Base-by-base conservation (phyloP, 2,888 invertebrate species). In the Phalera bucephala region DNA sequence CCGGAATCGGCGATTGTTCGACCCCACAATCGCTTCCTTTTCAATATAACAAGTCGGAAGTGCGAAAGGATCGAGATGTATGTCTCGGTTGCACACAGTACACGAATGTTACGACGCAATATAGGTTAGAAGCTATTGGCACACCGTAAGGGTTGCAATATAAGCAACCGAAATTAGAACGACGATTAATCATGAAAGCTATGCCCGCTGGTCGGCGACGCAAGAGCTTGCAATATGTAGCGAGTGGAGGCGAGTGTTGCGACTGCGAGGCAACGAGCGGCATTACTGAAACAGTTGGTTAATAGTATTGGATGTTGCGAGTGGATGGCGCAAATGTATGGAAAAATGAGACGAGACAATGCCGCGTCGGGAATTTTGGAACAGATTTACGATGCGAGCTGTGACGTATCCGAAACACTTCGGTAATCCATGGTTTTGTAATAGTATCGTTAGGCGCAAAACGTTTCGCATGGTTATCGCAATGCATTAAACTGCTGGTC, bases 181-280 rank as follows among this genome's bases (percentile, higher is more conserved):
- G 60, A 65, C 69, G 66, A 77, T 79, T 77, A 78, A 76, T 79
- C 75, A 79, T 69, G 73, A 77, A 80, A 81, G 80, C 74, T 73
- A 64, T 67, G 70, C 64, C 45, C 55, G 55, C 58, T 58, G 57
- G 57, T 56, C 60, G 71, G 60, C 72, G 74, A 73, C 80, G 88
- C 85, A 85, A 87, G 82, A 83, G 80, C 84, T 86, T 86, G 88
- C 86, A 75, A 86, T 86, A 81, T 80, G 79, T 81, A 78, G 73
- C 80, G 65, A 72, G 72, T 65, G 59, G 64, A 68, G 69, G 75
- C 70, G 62, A 69, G 68, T 76, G 74, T 81, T 82, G 81, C 83
- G 77, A 77, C 78, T 65, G 61, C 66, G 67, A 65, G 66, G 73
- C 72, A 5, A 17, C 61, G 55, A 59, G 64, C 62, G 64, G 70